These are phyloP conservation scores for Okapia johnstoni DNA, from an alignment of 2,113 vertebrate genomes.

Conservation along the genomic window DNA sequence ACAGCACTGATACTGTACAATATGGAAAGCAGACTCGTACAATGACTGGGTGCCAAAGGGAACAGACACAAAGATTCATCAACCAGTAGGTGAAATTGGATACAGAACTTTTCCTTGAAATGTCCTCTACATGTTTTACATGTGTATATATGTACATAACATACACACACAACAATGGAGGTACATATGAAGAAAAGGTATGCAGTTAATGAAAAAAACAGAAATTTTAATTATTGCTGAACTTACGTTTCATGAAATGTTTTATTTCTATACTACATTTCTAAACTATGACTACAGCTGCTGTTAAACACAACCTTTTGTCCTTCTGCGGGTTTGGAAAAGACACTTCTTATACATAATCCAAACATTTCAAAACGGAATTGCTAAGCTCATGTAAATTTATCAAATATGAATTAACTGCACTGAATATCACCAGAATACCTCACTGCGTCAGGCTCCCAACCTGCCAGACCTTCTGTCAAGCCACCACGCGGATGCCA, in stretches of 20 bases:
- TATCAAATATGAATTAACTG: not conserved
- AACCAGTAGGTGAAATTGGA: not conserved
- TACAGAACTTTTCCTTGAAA: not conserved
- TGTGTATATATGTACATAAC: not conserved
- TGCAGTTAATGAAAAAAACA: not conserved
- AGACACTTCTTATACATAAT: not conserved
- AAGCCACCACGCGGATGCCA: rapidly evolving
- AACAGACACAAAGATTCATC: not conserved
- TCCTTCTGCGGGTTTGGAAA: not conserved
- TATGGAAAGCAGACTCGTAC: not conserved
- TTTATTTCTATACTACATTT: not conserved
- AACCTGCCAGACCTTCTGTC: not conserved
- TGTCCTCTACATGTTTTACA: not conserved
- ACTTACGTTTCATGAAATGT: not conserved
- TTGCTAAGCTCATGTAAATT: not conserved
- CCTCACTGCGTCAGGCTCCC: not conserved
- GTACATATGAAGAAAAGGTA: not conserved
- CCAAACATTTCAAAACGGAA: not conserved
- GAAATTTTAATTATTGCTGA: not conserved
- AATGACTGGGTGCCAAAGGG: not conserved
- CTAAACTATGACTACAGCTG: not conserved
- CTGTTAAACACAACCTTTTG: not conserved
- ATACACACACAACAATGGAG: not conserved
- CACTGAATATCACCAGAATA: not conserved
- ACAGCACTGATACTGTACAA: not conserved